phyloP scores from a whole-genome alignment of 2,888 invertebrate species.

The Mimas tiliae region DNA sequence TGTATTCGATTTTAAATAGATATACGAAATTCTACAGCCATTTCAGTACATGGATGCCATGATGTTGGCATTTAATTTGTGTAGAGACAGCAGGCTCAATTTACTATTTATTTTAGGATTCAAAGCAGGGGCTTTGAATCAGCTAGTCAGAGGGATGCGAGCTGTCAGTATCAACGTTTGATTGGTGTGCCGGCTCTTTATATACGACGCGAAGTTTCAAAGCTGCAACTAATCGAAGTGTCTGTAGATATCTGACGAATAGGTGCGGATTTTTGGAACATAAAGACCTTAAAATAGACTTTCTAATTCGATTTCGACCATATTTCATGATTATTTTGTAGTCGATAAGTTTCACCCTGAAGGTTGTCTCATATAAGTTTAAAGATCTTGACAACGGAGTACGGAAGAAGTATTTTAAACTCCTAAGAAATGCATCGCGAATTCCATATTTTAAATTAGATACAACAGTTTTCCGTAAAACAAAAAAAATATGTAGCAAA shows the following conservation, averaged over 20 bases:
- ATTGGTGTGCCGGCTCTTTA: conserved; percentile 46
- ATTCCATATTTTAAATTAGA: too few relatives aligned
- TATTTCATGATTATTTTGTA: too few relatives aligned
- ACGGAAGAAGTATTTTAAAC: too few relatives aligned
- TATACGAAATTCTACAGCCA: conserved; percentile 1
- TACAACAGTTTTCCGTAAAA: too few relatives aligned
- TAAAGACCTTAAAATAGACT: not conserved
- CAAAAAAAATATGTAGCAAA: too few relatives aligned
- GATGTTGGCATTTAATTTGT: conserved; percentile 1
- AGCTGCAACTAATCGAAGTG: conserved; percentile 12
- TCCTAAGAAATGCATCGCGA: too few relatives aligned
- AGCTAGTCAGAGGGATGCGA: conserved; percentile 37
- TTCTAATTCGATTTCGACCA: too few relatives aligned
- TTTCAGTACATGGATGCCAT: not conserved
- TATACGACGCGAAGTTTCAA: not conserved
- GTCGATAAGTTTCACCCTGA: too few relatives aligned
- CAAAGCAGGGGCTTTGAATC: too few relatives aligned
- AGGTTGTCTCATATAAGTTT: too few relatives aligned
- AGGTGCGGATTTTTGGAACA: not conserved
- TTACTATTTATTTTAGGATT: conserved; percentile 64
- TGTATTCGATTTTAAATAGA: not conserved
- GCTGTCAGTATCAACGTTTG: conserved; percentile 62
- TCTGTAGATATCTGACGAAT: not conserved
- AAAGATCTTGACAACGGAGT: too few relatives aligned
- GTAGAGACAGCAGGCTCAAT: conserved; percentile 38